Evolutionary conservation across 2,113 vertebrate genomes (phyloP).

Genomic region (Orcinus orca): DNA sequence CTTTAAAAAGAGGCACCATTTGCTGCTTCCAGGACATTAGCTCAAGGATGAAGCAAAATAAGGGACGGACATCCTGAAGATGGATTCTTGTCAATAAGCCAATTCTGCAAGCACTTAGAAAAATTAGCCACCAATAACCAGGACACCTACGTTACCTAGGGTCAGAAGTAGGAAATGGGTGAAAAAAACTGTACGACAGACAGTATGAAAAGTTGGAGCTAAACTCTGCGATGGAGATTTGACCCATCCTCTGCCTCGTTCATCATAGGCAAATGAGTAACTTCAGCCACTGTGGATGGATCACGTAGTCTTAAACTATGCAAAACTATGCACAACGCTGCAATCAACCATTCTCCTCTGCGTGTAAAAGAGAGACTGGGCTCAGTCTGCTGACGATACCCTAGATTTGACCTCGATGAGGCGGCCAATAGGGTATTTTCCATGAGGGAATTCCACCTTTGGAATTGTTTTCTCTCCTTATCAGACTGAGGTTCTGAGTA

Average conservation of each 20-base stretch:
- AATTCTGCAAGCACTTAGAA: background rate
- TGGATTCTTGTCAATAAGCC: background rate
- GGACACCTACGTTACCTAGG: background rate
- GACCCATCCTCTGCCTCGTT: background rate
- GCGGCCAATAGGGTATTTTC: background rate
- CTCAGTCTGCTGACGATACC: too few relatives aligned
- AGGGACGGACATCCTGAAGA: background rate
- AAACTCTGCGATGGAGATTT: background rate
- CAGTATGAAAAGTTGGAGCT: background rate
- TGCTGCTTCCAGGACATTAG: background rate
- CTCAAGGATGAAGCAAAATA: background rate
- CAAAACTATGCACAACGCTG: background rate
- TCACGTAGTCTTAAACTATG: background rate
- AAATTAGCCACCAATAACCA: background rate
- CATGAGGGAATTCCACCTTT: background rate
- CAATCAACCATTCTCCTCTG: background rate
- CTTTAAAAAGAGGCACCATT: background rate
- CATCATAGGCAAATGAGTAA: background rate
- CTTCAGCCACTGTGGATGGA: background rate
- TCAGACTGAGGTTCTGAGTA: background rate
- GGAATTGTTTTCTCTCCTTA: background rate
- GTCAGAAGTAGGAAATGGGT: background rate
- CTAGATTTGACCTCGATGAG: fast-evolving
- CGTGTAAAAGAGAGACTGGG: background rate
- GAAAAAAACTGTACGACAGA: background rate